These are phyloP conservation scores for Anoplolepis gracilipes DNA, from an alignment of 1,140 invertebrate species.

Conservation along the genomic window DNA sequence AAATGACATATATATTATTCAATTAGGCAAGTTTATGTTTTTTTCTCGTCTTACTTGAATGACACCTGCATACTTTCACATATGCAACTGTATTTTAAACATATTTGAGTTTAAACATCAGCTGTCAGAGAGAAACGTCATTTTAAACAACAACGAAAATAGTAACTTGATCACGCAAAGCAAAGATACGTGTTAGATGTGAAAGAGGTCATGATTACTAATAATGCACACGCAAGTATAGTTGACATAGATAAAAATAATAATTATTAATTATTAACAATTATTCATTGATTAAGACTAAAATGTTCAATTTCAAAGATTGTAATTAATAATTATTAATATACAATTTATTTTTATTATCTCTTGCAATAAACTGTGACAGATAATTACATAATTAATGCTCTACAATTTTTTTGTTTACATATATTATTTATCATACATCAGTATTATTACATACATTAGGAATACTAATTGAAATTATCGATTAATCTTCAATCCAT, in stretches of 20 bases:
- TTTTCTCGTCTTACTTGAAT: background rate
- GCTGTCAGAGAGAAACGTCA: conserved; percentile 36
- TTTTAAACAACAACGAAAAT: conserved; percentile 25
- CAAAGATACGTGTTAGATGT: conserved; percentile 22
- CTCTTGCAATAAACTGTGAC: background rate
- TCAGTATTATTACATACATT: background rate
- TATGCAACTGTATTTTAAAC: too few species aligned
- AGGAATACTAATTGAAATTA: background rate
- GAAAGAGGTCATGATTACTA: background rate
- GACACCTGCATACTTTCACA: background rate
- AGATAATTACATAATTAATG: background rate
- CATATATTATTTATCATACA: background rate
- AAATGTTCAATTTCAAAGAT: background rate
- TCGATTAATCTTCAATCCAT: background rate
- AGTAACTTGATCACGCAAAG: conserved; percentile 31
- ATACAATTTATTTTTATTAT: background rate
- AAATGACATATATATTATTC: conserved; percentile 14
- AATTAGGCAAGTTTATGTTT: background rate
- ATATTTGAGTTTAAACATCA: conserved; percentile 38
- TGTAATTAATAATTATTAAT: background rate
- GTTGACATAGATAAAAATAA: conserved; percentile 4
- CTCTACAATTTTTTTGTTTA: conserved; percentile 22
- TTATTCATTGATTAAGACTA: too few species aligned
- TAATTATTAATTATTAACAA: background rate
- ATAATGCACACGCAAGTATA: background rate